A percentile compares a stretch with the other conserved stretches of the same genome.
These are phyloP conservation scores for Allolobophora icterica DNA, from an alignment of 2,888 invertebrate genomes.

Conservation along the genomic window DNA sequence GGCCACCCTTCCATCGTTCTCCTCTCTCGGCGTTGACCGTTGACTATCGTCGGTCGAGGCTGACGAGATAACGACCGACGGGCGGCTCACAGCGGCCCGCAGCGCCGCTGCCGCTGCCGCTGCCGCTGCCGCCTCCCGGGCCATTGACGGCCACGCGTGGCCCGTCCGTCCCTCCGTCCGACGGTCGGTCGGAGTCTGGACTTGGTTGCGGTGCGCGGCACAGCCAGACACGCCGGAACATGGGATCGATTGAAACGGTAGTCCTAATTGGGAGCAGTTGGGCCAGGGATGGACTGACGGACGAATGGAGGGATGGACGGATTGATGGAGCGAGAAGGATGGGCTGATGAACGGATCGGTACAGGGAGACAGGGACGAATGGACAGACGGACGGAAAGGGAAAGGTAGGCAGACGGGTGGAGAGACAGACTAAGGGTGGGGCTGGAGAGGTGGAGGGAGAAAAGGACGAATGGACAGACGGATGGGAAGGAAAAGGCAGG, in stretches of 20 bases:
- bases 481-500: too few species aligned
- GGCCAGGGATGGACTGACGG: not conserved
- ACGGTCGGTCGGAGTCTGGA: not conserved
- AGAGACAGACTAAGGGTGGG: too few species aligned
- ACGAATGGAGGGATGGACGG: not conserved
- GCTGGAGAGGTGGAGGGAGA: too few species aligned
- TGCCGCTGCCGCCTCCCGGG: not conserved
- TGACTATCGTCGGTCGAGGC: not conserved
- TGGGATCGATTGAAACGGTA: not conserved
- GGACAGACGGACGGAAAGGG: too few species aligned
- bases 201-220: conserved; percentile 2
- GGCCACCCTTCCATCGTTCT: not conserved
- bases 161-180: not conserved
- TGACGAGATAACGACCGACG: not conserved
- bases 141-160: conserved; percentile 11
- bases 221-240: not conserved
- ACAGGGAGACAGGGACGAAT: not conserved
- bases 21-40: not conserved
- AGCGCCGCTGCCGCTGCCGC: not conserved
- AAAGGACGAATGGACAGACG: too few species aligned
- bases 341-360: not conserved
- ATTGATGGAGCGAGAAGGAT: not conserved
- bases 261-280: conserved; percentile 11
- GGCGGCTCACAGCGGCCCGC: not conserved
- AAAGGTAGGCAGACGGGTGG: too few species aligned